These are phyloP conservation scores for Dendropsophus ebraccatus DNA, from an alignment of 2,113 vertebrate genomes.

Conservation along the genomic window DNA sequence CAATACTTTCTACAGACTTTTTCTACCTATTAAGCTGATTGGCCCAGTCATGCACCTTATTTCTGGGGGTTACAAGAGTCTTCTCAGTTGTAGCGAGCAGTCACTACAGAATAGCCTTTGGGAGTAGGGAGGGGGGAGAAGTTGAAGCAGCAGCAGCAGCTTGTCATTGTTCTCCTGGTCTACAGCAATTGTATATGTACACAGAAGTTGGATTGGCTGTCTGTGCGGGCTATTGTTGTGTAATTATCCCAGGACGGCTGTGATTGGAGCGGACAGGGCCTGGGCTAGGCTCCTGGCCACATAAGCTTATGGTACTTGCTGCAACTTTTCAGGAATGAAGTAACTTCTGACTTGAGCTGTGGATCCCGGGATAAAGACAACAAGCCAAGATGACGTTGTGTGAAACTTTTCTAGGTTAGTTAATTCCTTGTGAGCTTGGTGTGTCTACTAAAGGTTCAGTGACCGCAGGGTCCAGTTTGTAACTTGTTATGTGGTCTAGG, in stretches of 20 bases:
- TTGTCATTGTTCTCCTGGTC: slow-evolving; percentile 76
- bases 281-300: slow-evolving; percentile 58
- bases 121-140: slow-evolving; percentile 2
- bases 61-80: background rate
- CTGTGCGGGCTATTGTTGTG: slow-evolving; percentile 66
- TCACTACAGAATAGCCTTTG: slow-evolving; percentile 21
- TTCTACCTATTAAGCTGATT: background rate
- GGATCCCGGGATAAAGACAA: slow-evolving; percentile 58
- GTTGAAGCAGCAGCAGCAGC: slow-evolving; percentile 61
- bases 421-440: slow-evolving; percentile 50
- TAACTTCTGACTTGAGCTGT: slow-evolving; percentile 67
- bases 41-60: no score
- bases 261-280: slow-evolving; percentile 75
- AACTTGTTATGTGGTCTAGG: background rate
- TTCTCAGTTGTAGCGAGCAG: slow-evolving; percentile 32
- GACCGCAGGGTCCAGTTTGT: background rate
- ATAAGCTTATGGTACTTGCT: slow-evolving; percentile 83
- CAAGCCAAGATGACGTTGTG: slow-evolving; percentile 88
- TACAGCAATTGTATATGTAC: slow-evolving; percentile 72
- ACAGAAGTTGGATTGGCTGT: slow-evolving; percentile 76
- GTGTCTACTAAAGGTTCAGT: background rate
- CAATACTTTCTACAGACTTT: background rate
- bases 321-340: slow-evolving; percentile 81
- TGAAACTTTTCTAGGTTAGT: slow-evolving; percentile 90
- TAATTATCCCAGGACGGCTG: slow-evolving; percentile 63